These are phyloP conservation scores for Tapirus terrestris DNA, from an alignment of 2,113 vertebrate genomes.

Conservation along the genomic window DNA sequence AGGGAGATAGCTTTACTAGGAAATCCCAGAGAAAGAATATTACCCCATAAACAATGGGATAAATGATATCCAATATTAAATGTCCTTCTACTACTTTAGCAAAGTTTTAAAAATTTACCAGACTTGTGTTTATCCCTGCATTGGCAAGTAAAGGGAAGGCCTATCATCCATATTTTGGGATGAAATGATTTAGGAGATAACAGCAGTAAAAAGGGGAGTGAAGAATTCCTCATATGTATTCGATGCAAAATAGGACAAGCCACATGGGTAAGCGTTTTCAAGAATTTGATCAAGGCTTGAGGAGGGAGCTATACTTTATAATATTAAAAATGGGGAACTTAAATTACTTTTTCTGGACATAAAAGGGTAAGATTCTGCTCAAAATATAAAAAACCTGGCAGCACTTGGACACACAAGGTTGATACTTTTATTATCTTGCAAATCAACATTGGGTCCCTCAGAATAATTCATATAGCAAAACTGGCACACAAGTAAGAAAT, in stretches of 20 bases:
- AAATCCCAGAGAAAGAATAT: neutral
- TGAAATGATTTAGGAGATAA: neutral
- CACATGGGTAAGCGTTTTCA: neutral
- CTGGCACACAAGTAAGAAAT: neutral
- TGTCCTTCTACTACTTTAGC: neutral
- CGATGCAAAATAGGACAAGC: neutral
- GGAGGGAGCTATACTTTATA: neutral
- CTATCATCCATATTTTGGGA: neutral
- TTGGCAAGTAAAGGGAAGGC: neutral
- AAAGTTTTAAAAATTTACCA: neutral
- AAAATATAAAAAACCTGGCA: neutral
- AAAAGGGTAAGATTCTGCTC: neutral
- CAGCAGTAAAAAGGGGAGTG: neutral
- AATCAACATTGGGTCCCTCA: neutral
- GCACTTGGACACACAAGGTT: neutral
- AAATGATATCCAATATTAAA: neutral
- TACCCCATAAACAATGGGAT: neutral
- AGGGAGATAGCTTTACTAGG: neutral
- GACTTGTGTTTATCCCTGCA: neutral
- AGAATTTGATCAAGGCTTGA: neutral
- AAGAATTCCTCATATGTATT: fast-evolving
- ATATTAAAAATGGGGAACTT: neutral
- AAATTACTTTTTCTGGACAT: neutral
- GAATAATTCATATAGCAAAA: neutral
- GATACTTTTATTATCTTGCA: neutral